Conservation (phyloP, 2,888 invertebrate genomes). For the Microctonus hyperodae region DNA sequence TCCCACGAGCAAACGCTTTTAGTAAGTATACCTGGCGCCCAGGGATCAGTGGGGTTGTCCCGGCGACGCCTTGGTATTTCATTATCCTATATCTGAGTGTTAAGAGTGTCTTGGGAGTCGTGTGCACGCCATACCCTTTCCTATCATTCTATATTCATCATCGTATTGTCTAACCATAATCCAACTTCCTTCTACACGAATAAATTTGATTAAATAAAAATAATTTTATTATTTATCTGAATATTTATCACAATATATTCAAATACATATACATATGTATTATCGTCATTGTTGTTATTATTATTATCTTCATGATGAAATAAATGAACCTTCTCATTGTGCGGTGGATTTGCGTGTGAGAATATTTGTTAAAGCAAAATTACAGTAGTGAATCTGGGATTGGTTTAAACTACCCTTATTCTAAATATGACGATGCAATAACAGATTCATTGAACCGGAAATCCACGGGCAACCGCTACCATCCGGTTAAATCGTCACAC, state of each 20-base stretch:
- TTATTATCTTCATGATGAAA: too few species aligned
- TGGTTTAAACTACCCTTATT: constrained; percentile 29
- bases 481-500: constrained; percentile 30
- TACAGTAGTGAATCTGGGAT: constrained; percentile 16
- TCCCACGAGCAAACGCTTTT: constrained; percentile 11
- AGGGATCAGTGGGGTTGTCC: constrained; percentile 28
- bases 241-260: too few species aligned
- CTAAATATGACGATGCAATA: constrained; percentile 28
- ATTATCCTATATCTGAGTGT: constrained; percentile 49
- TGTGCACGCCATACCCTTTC: not conserved
- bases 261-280: not conserved
- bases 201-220: not conserved
- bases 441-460: constrained; percentile 33
- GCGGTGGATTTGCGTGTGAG: not conserved
- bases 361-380: constrained; percentile 4
- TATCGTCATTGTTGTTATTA: not conserved
- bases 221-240: not conserved
- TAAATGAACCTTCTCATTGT: not conserved
- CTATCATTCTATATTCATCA: constrained; percentile 17
- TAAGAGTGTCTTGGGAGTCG: constrained; percentile 28
- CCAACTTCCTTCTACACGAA: not conserved
- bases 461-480: constrained; percentile 32
- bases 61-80: constrained; percentile 47
- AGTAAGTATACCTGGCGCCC: not conserved
- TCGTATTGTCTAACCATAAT: constrained; percentile 20